A percentile compares a stretch with the other conserved stretches of the same genome.
These are phyloP conservation scores for Pristionchus japonicus DNA, from an alignment of 2,888 invertebrate species.

Conservation along the genomic window DNA sequence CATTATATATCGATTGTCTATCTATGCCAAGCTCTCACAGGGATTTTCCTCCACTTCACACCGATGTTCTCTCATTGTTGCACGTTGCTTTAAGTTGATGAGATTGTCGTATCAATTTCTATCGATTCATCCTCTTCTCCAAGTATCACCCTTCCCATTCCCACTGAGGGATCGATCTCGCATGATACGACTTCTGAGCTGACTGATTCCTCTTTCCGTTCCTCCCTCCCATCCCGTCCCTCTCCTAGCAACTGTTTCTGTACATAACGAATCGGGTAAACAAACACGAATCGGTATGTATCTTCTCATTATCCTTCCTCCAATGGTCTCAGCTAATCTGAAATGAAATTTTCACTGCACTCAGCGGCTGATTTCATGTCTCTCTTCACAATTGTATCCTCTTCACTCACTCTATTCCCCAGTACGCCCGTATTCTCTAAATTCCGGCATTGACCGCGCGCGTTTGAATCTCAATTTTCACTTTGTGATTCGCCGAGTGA, in stretches of 20 bases:
- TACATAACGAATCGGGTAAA: constrained; percentile 12
- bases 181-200: not conserved
- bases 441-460: constrained; percentile 4
- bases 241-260: not conserved
- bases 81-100: not conserved
- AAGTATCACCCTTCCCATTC: not conserved
- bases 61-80: not conserved
- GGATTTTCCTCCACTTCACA: not conserved
- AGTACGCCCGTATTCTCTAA: not conserved
- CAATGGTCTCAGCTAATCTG: constrained; percentile 2
- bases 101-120: not conserved
- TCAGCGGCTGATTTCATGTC: not conserved
- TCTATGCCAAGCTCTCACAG: not conserved
- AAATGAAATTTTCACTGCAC: not conserved
- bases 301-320: not conserved
- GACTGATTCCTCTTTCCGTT: not conserved
- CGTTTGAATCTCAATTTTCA: constrained; percentile 41
- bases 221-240: not conserved
- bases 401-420: not conserved
- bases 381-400: too few species aligned
- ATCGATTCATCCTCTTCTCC: not conserved
- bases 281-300: constrained; percentile 23
- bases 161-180: not conserved
- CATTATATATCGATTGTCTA: not conserved
- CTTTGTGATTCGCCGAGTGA: constrained; percentile 34